phyloP scores from a whole-genome alignment of 2,113 vertebrate species.

The Calyptommatus sinebrachiatus region DNA sequence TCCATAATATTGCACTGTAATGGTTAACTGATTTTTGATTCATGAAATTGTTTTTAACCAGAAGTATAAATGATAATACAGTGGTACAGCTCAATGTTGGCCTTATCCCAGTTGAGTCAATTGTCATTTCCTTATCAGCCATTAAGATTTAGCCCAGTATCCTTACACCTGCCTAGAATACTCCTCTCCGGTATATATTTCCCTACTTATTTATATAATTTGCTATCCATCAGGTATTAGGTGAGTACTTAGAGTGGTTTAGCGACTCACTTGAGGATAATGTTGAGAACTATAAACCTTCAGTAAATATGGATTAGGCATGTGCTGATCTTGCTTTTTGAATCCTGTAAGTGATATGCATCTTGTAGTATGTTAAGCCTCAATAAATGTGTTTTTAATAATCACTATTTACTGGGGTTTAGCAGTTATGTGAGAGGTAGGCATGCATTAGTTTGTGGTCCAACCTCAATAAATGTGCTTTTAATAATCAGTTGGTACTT shows the following conservation, averaged over 20 bases:
- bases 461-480: slow-evolving; percentile 73
- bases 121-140: background rate
- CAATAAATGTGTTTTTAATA: slow-evolving; percentile 76
- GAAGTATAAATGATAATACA: background rate
- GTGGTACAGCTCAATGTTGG: background rate
- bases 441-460: slow-evolving; percentile 70
- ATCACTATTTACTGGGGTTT: slow-evolving; percentile 72
- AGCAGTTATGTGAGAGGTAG: slow-evolving; percentile 63
- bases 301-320: slow-evolving; percentile 63
- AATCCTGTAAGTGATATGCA: slow-evolving; percentile 68
- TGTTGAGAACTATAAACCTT: slow-evolving; percentile 50
- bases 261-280: slow-evolving; percentile 48
- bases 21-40: background rate
- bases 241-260: slow-evolving; percentile 51
- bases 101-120: background rate
- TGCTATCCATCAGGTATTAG: slow-evolving; percentile 48
- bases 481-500: slow-evolving; percentile 75
- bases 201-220: slow-evolving; percentile 24
- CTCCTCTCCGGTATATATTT: background rate
- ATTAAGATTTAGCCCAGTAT: background rate
- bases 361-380: slow-evolving; percentile 47
- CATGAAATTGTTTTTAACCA: background rate
- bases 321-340: slow-evolving; percentile 63
- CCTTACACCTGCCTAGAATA: background rate
- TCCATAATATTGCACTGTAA: background rate